Evolutionary conservation across 2,113 vertebrate species (phyloP).

Genomic region (Vidua macroura): DNA sequence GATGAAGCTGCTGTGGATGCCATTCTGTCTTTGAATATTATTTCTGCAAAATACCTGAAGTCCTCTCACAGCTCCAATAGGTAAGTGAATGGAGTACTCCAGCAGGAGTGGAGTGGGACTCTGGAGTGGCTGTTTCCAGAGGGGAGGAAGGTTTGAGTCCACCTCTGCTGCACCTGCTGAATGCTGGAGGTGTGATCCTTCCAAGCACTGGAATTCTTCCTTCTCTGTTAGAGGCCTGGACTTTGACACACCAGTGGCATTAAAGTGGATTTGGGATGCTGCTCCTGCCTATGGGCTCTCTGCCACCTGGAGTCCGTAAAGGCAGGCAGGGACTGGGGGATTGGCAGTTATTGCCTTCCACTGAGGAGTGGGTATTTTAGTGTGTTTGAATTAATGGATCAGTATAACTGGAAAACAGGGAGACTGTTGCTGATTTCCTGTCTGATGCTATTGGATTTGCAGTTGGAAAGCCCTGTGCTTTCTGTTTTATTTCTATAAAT

Average conservation of each 20-base stretch:
- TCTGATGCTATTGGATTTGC: not conserved
- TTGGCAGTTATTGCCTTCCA: not conserved
- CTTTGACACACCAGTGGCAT: not conserved
- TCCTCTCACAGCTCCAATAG: constrained; percentile 93
- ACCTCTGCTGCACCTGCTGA: not conserved
- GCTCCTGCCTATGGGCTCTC: not conserved
- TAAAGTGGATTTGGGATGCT: not conserved
- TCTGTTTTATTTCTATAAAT: not conserved
- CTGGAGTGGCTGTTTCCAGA: not conserved
- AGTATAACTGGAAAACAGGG: accelerated
- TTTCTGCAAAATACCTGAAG: constrained; percentile 96
- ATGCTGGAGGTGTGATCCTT: not conserved
- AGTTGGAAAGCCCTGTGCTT: not conserved
- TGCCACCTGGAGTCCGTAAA: not conserved
- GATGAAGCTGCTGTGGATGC: constrained; percentile 90
- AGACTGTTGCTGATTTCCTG: not conserved
- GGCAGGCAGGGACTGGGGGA: not conserved
- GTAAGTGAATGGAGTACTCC: constrained; percentile 54
- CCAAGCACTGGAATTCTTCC: not conserved
- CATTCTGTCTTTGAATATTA: constrained; percentile 94
- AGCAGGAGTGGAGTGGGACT: not conserved
- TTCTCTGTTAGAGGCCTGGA: not conserved
- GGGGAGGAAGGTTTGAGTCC: not conserved
- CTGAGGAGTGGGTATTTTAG: not conserved
- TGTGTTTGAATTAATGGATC: not conserved